Evolutionary conservation across 2,113 vertebrate species (phyloP), one percentile per base, ranked within the genome.

Genomic region (Neolamprologus fasciatus): DNA sequence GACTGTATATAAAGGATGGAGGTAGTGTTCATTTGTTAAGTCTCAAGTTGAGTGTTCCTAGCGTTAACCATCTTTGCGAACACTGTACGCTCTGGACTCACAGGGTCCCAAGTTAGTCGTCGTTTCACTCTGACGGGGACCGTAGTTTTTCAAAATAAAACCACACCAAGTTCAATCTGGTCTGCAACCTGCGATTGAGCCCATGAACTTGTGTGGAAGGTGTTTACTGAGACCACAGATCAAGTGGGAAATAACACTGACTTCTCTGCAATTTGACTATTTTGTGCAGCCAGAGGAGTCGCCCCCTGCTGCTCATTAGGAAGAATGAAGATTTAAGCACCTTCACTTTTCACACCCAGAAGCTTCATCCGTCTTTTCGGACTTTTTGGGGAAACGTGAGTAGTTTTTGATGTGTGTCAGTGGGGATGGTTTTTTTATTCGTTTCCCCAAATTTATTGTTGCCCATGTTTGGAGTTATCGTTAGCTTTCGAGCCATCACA

Each of bases 381-480:
- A 35, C 31, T n/a, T 66, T 66, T 66, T n/a, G 1, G 31, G 31
- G 17, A 66, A n/a, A 37, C 0, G 4, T 37, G 31, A 37, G 17
- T 71, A 6, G 33, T 40, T 71, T 71, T 71, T 71, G 0, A 71
- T 37, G 33, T 66, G 33, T 66, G 61, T 66, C 61, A 37, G 19
- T 13, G 19, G 17, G 33, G 17, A 13, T 14, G 63, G 12, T 71
- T 42, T 42, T 71, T 42, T 1, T 23, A 23, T 42, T 71, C 0
- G 0, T 71, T 66, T 71, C 21, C 13, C 37, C 8, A 23, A 16
- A 71, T 23, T 71, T 23, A 9, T 3, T 71, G n/a, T 16, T 23
- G 35, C 12, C 0, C 1, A 42, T 23, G 1, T 6, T 71, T 16
- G n/a, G 12, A 23, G n/a, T 42, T 21, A 71, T 23, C 0, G 5